phyloP scores from a whole-genome alignment of 2,113 vertebrate genomes.

The Collichthys lucidus region DNA sequence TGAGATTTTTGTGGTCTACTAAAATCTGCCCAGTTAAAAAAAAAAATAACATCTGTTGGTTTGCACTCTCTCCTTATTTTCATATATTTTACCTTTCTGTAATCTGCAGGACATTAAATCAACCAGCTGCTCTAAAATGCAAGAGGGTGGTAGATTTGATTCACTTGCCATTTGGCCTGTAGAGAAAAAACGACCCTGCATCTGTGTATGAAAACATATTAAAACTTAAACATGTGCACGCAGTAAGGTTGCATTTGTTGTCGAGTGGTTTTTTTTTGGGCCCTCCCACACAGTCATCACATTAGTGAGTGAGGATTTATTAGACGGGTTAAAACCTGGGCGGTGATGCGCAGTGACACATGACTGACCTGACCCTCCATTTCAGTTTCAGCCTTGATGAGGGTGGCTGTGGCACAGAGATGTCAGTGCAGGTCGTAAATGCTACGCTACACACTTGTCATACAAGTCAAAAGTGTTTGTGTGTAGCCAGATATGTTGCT shows the following conservation, averaged over 20 bases:
- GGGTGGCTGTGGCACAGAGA: not conserved
- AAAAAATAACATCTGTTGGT: not conserved
- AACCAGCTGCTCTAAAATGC: too few species aligned
- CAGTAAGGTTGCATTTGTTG: not conserved
- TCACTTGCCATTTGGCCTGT: too few species aligned
- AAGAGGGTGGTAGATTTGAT: too few species aligned
- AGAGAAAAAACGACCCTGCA: too few species aligned
- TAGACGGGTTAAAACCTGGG: slow-evolving; percentile 25
- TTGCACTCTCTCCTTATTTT: not conserved
- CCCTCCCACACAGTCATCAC: slow-evolving; percentile 27
- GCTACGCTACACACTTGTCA: not conserved
- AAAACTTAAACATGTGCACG: too few species aligned
- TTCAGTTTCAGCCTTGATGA: not conserved
- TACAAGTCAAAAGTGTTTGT: not conserved
- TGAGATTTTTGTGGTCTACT: not conserved
- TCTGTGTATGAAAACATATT: too few species aligned
- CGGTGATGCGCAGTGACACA: not conserved
- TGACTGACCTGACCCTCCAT: not conserved
- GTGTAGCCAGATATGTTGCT: not conserved
- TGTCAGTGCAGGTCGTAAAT: not conserved
- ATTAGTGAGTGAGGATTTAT: slow-evolving; percentile 29
- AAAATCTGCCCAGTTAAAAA: too few species aligned
- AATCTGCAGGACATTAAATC: too few species aligned
- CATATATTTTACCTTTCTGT: not conserved
- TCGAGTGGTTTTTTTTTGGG: not conserved